A percentile compares a stretch with the other conserved stretches of the same genome.
These are phyloP conservation scores for Geotrypetes seraphini DNA, from an alignment of 2,797 vertebrate species.

Conservation along the genomic window DNA sequence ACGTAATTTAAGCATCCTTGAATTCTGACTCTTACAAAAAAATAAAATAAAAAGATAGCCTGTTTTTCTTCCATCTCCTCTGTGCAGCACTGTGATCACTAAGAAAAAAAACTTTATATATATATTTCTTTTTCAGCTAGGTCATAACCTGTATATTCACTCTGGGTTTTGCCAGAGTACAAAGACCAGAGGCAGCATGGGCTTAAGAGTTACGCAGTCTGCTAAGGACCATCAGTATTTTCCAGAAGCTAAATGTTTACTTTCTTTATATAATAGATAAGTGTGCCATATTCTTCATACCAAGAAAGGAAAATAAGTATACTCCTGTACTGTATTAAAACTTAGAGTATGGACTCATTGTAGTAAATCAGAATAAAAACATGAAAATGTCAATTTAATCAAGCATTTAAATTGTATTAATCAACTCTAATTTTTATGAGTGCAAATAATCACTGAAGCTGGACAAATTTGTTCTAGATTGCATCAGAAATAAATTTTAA, in stretches of 20 bases:
- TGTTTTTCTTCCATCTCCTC: too few species aligned
- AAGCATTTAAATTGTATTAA: constrained; percentile 70
- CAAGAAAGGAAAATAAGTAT: constrained; percentile 7
- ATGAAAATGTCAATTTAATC: constrained; percentile 62
- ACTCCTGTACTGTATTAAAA: not conserved
- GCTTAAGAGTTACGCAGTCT: not conserved
- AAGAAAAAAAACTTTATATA: not conserved
- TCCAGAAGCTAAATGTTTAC: not conserved
- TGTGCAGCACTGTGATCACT: not conserved
- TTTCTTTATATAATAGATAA: not conserved
- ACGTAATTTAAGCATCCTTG: not conserved
- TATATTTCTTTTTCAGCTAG: not conserved
- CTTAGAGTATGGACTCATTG: constrained; percentile 11
- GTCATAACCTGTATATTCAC: not conserved
- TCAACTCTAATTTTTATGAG: constrained; percentile 69
- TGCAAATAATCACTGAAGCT: constrained; percentile 63
- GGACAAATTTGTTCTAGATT: constrained; percentile 61
- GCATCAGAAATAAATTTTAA: constrained; percentile 64
- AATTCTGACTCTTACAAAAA: not conserved
- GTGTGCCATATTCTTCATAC: not conserved
- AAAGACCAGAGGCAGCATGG: not conserved
- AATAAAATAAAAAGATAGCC: too few species aligned
- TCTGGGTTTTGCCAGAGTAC: not conserved
- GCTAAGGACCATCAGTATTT: not conserved
- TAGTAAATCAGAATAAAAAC: constrained; percentile 51